A percentile compares a stretch with the other conserved stretches of the same genome.
phyloP scores from a whole-genome alignment of 2,888 invertebrate species.

The Cabera pusaria region DNA sequence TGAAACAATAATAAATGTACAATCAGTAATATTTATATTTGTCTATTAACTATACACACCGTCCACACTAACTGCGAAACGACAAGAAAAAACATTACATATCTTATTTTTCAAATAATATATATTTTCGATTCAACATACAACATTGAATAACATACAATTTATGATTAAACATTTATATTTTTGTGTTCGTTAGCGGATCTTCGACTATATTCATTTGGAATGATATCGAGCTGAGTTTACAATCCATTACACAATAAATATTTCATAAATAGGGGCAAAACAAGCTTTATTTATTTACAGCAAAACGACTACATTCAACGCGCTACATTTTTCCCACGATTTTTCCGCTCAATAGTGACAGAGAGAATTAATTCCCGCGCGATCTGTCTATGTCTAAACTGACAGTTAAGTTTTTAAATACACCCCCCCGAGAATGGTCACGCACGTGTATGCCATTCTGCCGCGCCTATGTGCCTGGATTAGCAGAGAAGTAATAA shows the following conservation, averaged over 20 bases:
- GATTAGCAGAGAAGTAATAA: slow-evolving; percentile 50
- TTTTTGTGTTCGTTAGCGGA: slow-evolving; percentile 57
- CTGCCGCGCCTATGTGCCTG: slow-evolving; percentile 42
- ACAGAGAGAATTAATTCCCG: slow-evolving; percentile 16
- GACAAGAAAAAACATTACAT: slow-evolving; percentile 62
- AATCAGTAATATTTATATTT: slow-evolving; percentile 72
- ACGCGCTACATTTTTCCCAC: slow-evolving; percentile 30
- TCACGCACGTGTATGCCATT: slow-evolving; percentile 25
- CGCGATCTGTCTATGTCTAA: slow-evolving; percentile 26
- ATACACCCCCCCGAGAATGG: slow-evolving; percentile 7
- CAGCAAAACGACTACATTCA: slow-evolving; percentile 48
- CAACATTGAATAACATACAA: slow-evolving; percentile 74
- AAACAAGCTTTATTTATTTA: slow-evolving; percentile 53
- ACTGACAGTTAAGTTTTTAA: slow-evolving; percentile 27
- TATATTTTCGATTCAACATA: slow-evolving; percentile 76
- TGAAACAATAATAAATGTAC: slow-evolving; percentile 51
- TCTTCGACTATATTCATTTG: slow-evolving; percentile 57
- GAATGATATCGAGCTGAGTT: slow-evolving; percentile 80
- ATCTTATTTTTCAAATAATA: slow-evolving; percentile 60
- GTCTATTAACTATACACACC: slow-evolving; percentile 73
- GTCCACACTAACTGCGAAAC: slow-evolving; percentile 46
- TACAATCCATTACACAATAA: slow-evolving; percentile 34
- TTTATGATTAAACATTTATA: slow-evolving; percentile 48
- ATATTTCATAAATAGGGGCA: slow-evolving; percentile 37
- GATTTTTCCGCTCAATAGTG: slow-evolving; percentile 19